Base-by-base conservation (phyloP, 1,140 invertebrate species). In the Rhopalosiphum padi region DNA sequence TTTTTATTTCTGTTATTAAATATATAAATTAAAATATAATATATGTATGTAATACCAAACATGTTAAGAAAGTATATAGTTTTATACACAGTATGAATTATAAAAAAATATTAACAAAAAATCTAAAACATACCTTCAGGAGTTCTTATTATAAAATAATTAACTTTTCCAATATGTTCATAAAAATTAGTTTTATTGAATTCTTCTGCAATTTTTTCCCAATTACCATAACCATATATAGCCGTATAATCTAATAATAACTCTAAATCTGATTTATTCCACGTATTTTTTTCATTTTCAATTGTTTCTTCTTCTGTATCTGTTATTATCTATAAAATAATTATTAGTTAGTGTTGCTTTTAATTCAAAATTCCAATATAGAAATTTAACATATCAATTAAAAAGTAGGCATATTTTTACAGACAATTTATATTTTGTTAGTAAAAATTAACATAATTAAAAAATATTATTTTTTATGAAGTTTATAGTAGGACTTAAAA, bases 181-280 rank as follows among this genome's bases (percentile, higher is more conserved):
- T 55, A 51, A 53, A 35, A 35, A n/a, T 51, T 53, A 90, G n/a
- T 90, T 51, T 90, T 90, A 23, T 90, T 90, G 35, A 90, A 90
- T 90, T 90, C 88, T 53, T n/a, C 35, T 35, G 88, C 22, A 90
- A 90, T 90, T 51, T 51, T 90, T 90, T 90, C 46, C 88, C 88
- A 90, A 90, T 90, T 90, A 37, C 88, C 88, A 53, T 90, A 90
- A 53, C 88, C 88, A 90, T 90, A 90, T 35, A 90, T 90, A 53
- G 51, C n/a, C 2, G 48, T 90, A n/a, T 53, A 90, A 55, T 90
- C 88, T 35, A 90, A 90, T 53, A 90, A 90, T 35, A 90, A 51
- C 22, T 23, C 35, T 90, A 90, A 90, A 35, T 90, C 43, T 11
- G 88, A 35, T 90, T 90, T 90, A 51, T 46, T 90, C 88, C 88